Percentiles rank a stretch among this genome's conserved stretches.
Evolutionary conservation across 2,113 vertebrate genomes (phyloP).

Genomic region (Tupaia tana): DNA sequence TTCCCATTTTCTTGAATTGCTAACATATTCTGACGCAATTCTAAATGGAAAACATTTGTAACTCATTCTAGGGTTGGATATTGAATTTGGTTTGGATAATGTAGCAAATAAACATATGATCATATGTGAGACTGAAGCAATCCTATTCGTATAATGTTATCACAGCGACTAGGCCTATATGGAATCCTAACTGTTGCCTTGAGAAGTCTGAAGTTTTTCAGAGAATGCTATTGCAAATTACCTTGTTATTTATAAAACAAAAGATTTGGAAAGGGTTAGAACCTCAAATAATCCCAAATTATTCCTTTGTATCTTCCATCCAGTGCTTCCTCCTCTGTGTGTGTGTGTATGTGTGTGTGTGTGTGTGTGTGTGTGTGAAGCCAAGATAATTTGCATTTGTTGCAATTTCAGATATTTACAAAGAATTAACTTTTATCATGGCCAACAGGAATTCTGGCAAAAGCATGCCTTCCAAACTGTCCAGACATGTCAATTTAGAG

Average conservation of each 20-base stretch:
- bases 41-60: conserved; percentile 52
- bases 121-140: not conserved
- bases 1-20: not conserved
- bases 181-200: not conserved
- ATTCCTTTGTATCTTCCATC: not conserved
- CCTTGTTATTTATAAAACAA: conserved; percentile 24
- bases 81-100: conserved; percentile 45
- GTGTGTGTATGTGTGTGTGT: not conserved
- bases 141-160: not conserved
- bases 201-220: conserved; percentile 15
- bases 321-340: not conserved
- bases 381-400: not conserved
- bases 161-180: not conserved
- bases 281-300: not conserved
- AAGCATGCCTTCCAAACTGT: not conserved
- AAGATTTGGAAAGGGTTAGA: not conserved
- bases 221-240: conserved; percentile 1
- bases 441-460: not conserved
- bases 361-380: not conserved
- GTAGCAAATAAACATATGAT: conserved; percentile 12
- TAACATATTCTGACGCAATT: not conserved
- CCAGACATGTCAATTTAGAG: not conserved
- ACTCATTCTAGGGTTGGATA: not conserved
- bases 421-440: conserved; percentile 40
- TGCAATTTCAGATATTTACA: not conserved